Evolutionary conservation across 2,888 invertebrate species (phyloP).

Genomic region (Diachrysia chrysitis): DNA sequence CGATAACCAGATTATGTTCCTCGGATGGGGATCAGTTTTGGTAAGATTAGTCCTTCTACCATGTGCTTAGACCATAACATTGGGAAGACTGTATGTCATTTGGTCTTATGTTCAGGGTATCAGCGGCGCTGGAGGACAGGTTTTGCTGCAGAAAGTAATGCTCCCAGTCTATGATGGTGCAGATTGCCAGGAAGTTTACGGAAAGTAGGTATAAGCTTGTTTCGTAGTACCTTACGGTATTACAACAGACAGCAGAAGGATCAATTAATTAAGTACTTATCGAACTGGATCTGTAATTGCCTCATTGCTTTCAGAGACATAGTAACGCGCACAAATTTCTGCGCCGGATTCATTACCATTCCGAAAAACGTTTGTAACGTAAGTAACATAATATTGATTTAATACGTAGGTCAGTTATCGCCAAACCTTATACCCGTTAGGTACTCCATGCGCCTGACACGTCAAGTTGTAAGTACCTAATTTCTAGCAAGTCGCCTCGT

Average conservation of each 20-base stretch:
- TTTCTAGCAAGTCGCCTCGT: too few species aligned
- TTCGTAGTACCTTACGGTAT: background rate
- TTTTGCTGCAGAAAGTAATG: constrained; percentile 77
- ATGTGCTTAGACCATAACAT: background rate
- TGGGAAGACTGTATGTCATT: background rate
- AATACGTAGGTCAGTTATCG: background rate
- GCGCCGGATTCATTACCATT: constrained; percentile 81
- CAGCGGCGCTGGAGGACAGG: constrained; percentile 73
- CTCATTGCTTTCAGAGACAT: constrained; percentile 69
- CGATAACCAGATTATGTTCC: constrained; percentile 74
- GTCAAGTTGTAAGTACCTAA: too few species aligned
- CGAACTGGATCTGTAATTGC: background rate
- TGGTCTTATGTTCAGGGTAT: constrained; percentile 65
- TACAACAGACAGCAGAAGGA: too few species aligned
- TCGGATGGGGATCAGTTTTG: constrained; percentile 85
- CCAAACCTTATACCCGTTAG: too few species aligned
- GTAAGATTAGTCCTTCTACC: constrained; percentile 63
- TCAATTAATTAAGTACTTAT: too few species aligned
- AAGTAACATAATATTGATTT: constrained; percentile 55
- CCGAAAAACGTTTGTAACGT: constrained; percentile 84
- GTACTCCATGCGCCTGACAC: too few species aligned
- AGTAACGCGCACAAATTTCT: constrained; percentile 80
- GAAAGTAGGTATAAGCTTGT: constrained; percentile 64
- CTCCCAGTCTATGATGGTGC: constrained; percentile 79
- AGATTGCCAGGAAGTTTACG: constrained; percentile 82